These are phyloP conservation scores for Ostrea edulis DNA, from an alignment of 1,140 invertebrate species.

Conservation along the genomic window DNA sequence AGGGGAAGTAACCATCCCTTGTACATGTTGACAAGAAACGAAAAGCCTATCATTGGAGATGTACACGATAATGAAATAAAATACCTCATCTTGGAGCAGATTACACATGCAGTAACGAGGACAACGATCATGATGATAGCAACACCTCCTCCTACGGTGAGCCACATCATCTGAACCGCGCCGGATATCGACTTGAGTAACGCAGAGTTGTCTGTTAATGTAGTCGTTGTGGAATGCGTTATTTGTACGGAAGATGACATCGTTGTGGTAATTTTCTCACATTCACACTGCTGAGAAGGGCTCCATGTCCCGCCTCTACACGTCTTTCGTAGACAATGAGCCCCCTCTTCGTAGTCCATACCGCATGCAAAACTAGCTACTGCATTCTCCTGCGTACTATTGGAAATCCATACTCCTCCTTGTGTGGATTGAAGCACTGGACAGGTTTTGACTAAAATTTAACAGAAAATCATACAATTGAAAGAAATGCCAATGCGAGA, in stretches of 20 bases:
- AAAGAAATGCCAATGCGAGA: too few species aligned
- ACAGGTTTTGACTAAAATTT: neutral
- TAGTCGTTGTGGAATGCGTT: neutral
- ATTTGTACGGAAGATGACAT: neutral
- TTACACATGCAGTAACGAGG: neutral
- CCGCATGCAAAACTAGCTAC: neutral
- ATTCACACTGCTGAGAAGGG: neutral
- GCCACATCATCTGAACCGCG: neutral
- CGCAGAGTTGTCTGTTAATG: neutral
- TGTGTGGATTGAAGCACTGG: neutral
- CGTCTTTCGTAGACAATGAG: neutral
- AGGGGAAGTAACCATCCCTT: neutral
- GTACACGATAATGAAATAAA: neutral
- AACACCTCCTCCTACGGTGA: neutral
- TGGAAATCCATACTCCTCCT: neutral
- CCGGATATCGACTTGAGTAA: neutral
- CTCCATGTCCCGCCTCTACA: neutral
- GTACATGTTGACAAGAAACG: too few species aligned
- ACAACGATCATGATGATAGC: neutral
- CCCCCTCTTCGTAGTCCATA: neutral
- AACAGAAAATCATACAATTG: too few species aligned
- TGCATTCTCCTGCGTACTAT: neutral
- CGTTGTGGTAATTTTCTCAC: neutral
- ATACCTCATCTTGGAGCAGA: neutral
- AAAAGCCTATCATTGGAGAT: neutral